Percentiles rank a stretch among this genome's conserved stretches.
phyloP scores from a whole-genome alignment of 2,797 vertebrate genomes.

The Neosilurus hyrtlii region DNA sequence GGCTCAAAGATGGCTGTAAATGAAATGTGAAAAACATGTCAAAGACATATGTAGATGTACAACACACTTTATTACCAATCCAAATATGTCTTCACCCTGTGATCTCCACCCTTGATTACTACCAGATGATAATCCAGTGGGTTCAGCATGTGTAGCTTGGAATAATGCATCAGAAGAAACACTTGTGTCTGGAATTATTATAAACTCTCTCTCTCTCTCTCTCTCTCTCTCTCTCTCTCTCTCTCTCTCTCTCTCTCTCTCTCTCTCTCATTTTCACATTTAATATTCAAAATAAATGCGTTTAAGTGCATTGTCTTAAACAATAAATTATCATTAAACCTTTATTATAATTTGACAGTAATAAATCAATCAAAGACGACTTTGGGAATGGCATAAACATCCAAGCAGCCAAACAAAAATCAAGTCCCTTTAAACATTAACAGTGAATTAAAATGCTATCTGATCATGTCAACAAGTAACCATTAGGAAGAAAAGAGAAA shows the following conservation, averaged over 20 bases:
- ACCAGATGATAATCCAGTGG: conserved; percentile 18
- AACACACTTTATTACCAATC: conserved; percentile 17
- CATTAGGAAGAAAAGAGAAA: neutral
- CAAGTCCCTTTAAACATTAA: neutral
- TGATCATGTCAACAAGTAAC: neutral
- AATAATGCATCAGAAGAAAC: neutral
- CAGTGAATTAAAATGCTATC: neutral
- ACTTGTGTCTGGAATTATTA: neutral
- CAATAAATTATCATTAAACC: neutral
- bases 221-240: neutral
- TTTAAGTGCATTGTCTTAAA: neutral
- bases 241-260: too few relatives aligned
- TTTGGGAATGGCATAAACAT: neutral
- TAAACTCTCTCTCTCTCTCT: neutral
- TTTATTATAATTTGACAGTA: neutral
- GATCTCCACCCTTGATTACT: conserved; percentile 22
- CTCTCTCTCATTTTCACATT: too few relatives aligned
- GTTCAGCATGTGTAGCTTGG: neutral
- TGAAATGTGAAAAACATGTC: conserved; percentile 5
- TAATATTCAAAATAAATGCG: neutral
- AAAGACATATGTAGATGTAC: conserved; percentile 12
- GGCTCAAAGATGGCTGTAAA: conserved; percentile 8
- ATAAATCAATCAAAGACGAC: neutral
- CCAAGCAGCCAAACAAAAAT: neutral
- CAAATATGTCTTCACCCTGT: neutral